Evolutionary conservation across 2,113 vertebrate species (phyloP).

Genomic region (Gallinago paraguaiae): DNA sequence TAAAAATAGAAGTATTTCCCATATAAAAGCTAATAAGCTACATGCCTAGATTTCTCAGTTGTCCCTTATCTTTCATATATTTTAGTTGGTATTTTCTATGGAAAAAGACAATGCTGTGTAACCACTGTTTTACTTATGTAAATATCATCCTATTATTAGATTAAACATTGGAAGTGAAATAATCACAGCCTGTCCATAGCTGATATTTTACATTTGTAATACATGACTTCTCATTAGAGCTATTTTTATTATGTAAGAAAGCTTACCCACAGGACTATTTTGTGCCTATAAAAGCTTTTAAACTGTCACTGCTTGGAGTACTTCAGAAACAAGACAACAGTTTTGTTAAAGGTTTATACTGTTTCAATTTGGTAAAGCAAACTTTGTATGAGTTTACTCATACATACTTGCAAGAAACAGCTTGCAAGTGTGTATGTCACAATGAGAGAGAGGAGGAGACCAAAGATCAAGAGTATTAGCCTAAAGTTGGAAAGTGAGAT

Average conservation of each 20-base stretch:
- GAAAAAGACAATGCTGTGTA: not conserved
- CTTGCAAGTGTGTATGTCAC: not conserved
- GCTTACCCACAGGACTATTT: not conserved
- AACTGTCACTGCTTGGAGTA: not conserved
- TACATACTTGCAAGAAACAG: too few relatives aligned
- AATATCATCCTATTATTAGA: not conserved
- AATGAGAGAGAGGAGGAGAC: not conserved
- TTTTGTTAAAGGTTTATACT: not conserved
- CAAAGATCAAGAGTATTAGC: not conserved
- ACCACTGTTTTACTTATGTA: not conserved
- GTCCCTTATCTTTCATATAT: not conserved
- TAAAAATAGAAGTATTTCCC: not conserved
- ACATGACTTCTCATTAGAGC: not conserved
- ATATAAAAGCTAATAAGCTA: not conserved
- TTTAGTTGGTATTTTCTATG: not conserved
- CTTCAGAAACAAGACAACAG: not conserved
- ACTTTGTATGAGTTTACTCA: accelerated
- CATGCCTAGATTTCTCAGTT: not conserved
- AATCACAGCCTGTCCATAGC: not conserved
- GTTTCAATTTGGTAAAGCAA: not conserved
- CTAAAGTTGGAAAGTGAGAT: not conserved
- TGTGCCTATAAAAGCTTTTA: not conserved
- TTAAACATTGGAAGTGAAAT: not conserved
- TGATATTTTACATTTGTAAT: not conserved
- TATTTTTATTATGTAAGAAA: not conserved